Conservation (phyloP, 2,888 invertebrate genomes). For the Tinea trinotella region DNA sequence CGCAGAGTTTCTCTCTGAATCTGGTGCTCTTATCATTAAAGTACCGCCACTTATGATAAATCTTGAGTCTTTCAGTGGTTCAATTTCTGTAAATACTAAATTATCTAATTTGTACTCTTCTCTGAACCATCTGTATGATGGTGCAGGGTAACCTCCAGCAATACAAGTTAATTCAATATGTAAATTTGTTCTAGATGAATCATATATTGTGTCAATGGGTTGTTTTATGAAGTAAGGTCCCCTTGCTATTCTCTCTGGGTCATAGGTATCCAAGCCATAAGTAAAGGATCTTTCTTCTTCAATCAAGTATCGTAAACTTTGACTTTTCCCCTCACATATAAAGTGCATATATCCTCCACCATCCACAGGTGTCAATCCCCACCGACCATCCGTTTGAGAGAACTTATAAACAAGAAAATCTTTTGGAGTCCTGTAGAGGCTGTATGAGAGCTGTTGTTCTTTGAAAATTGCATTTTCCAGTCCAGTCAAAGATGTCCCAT, state of each 20-base stretch:
- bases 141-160: slow-evolving; percentile 90
- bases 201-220: slow-evolving; percentile 87
- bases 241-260: slow-evolving; percentile 85
- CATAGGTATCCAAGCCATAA: slow-evolving; percentile 87
- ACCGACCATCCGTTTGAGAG: slow-evolving; percentile 79
- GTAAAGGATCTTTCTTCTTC: slow-evolving; percentile 85
- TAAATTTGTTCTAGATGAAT: slow-evolving; percentile 79
- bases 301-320: slow-evolving; percentile 77
- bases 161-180: slow-evolving; percentile 85
- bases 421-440: slow-evolving; percentile 64
- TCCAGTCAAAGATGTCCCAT: slow-evolving; percentile 83
- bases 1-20: slow-evolving; percentile 85
- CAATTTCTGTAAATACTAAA: slow-evolving; percentile 79
- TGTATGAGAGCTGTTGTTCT: slow-evolving; percentile 53
- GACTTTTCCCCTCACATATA: slow-evolving; percentile 90
- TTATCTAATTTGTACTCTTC: slow-evolving; percentile 89
- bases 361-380: slow-evolving; percentile 87
- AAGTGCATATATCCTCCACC: slow-evolving; percentile 84
- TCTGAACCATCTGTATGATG: slow-evolving; percentile 91
- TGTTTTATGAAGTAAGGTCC: slow-evolving; percentile 93
- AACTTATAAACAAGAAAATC: slow-evolving; percentile 87
- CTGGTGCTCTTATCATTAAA: slow-evolving; percentile 89
- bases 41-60: slow-evolving; percentile 94
- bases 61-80: slow-evolving; percentile 81
- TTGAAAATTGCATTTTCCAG: slow-evolving; percentile 88